Conservation (phyloP, 2,888 invertebrate genomes). For the Cordylochernes scorpioides region DNA sequence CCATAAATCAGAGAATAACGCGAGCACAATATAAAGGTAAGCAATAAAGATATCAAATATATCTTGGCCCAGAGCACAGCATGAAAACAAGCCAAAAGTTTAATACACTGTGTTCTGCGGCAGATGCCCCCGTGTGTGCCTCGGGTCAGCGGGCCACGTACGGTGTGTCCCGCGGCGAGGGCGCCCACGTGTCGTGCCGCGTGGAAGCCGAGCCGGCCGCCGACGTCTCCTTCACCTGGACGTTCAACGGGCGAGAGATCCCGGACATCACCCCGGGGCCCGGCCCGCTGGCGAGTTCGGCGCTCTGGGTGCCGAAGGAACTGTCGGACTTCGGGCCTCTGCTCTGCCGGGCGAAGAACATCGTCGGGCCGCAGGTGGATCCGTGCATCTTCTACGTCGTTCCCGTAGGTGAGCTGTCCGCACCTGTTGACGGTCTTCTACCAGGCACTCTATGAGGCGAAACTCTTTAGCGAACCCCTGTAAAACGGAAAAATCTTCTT, state of each 20-base stretch:
- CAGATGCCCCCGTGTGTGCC: constrained; percentile 15
- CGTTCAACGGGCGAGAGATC: constrained; percentile 5
- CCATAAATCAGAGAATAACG: too few relatives aligned
- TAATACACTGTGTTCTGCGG: too few relatives aligned
- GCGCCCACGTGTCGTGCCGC: constrained; percentile 56
- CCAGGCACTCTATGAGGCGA: too few relatives aligned
- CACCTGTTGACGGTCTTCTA: too few relatives aligned
- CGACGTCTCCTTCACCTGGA: constrained; percentile 23
- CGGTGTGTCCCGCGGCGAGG: constrained; percentile 62
- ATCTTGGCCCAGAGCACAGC: too few relatives aligned
- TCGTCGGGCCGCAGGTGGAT: neutral
- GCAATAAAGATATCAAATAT: too few relatives aligned
- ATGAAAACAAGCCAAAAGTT: too few relatives aligned
- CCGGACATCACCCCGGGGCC: constrained; percentile 7
- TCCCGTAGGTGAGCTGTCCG: neutral
- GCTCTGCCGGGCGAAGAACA: neutral
- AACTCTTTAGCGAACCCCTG: too few relatives aligned
- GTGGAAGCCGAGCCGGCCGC: constrained; percentile 63
- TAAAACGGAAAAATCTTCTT: too few relatives aligned
- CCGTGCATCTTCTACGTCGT: neutral
- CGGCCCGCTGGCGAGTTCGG: constrained; percentile 1
- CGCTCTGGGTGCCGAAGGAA: neutral
- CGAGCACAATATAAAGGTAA: too few relatives aligned
- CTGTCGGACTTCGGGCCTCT: neutral
- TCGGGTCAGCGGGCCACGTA: constrained; percentile 24